phyloP scores from a whole-genome alignment of 2,797 vertebrate genomes.

The Sebastes baramenuke region DNA sequence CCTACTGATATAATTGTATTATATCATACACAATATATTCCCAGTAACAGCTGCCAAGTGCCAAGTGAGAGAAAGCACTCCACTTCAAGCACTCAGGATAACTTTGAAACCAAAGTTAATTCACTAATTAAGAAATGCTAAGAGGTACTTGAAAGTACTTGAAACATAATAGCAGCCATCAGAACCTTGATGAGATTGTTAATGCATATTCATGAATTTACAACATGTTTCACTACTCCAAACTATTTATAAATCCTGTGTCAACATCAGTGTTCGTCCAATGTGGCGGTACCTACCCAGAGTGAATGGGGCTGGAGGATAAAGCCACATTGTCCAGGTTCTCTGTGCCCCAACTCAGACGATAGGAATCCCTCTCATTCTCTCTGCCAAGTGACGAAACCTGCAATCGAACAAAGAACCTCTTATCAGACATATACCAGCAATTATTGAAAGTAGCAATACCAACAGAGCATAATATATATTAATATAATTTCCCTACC shows the following conservation, averaged over 20 bases:
- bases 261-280: neutral
- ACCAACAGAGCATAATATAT: neutral
- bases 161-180: neutral
- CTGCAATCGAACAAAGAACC: conserved; percentile 66
- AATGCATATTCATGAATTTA: neutral
- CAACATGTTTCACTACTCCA: neutral
- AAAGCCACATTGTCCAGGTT: conserved; percentile 96
- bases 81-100: neutral
- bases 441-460: neutral
- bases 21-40: too few species aligned
- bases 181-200: neutral
- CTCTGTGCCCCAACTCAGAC: conserved; percentile 93
- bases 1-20: too few species aligned
- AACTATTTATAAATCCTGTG: neutral
- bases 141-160: neutral
- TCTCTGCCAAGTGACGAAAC: conserved; percentile 87
- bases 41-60: neutral
- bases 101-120: neutral
- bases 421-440: neutral
- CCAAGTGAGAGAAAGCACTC: neutral
- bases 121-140: neutral
- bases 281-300: conserved; percentile 86
- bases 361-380: conserved; percentile 89
- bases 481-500: neutral
- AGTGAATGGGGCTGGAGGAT: conserved; percentile 95